phyloP scores from a whole-genome alignment of 2,888 invertebrate species.

The Caenorhabditis afra region DNA sequence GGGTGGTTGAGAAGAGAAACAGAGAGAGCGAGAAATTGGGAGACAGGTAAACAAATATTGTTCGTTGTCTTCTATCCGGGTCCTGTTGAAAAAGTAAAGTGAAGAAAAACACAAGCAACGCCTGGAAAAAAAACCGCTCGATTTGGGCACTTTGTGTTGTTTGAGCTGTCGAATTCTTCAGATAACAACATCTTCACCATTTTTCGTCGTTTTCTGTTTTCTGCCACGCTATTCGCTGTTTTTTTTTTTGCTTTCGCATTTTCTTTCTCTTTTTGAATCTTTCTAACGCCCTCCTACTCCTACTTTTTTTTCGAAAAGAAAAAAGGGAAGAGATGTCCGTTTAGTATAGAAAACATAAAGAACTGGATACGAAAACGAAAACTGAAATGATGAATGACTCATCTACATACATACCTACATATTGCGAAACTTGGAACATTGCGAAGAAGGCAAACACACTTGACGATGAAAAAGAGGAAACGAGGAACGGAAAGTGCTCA shows the following conservation, averaged over 20 bases:
- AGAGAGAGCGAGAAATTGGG: neutral
- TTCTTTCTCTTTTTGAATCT: no score
- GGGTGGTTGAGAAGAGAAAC: constrained; percentile 6
- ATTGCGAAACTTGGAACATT: no score
- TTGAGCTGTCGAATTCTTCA: neutral
- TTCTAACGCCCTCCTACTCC: no score
- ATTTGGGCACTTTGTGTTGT: neutral
- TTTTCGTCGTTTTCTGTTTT: neutral
- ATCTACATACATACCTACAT: no score
- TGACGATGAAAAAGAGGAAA: no score
- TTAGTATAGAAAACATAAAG: no score
- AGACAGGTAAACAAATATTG: constrained; percentile 16
- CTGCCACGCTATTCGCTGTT: neutral
- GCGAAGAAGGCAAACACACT: no score
- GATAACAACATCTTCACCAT: neutral
- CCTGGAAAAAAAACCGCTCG: neutral
- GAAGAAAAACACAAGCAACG: neutral
- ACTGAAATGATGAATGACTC: no score
- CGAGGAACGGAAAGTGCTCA: no score
- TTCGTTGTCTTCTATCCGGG: neutral
- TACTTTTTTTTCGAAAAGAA: no score
- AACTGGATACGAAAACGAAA: no score
- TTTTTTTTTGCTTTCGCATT: neutral
- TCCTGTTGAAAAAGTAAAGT: neutral
- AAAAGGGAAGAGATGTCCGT: no score